These are phyloP conservation scores for Pogonophryne albipinna DNA, from an alignment of 2,797 vertebrate species.

Conservation along the genomic window DNA sequence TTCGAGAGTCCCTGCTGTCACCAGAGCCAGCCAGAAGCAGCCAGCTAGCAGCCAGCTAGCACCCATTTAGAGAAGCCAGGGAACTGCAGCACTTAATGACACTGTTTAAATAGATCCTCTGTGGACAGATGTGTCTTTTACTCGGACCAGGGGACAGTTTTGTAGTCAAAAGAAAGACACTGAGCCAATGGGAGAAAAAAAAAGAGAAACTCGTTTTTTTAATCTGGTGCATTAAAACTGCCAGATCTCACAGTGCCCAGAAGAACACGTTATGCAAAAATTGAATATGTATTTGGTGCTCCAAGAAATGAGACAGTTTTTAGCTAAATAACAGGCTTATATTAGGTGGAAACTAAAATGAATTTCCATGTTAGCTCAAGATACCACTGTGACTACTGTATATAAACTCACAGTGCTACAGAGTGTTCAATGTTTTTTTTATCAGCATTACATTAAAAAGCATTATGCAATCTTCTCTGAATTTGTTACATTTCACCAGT, in stretches of 20 bases:
- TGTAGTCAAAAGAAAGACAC: conserved; percentile 52
- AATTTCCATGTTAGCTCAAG: conserved; percentile 4
- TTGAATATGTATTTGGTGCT: background rate
- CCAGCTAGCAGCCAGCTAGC: conserved; percentile 33
- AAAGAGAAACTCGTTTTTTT: conserved; percentile 17
- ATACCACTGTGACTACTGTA: background rate
- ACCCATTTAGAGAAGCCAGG: conserved; percentile 69
- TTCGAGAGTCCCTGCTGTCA: conserved; percentile 65
- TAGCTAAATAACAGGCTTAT: background rate
- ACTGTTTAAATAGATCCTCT: conserved; percentile 68
- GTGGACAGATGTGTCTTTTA: conserved; percentile 69
- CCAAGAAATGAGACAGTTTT: conserved; percentile 1
- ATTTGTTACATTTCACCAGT: conserved; percentile 6
- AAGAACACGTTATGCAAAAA: background rate
- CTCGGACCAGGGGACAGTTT: conserved; percentile 71
- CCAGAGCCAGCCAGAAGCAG: conserved; percentile 63
- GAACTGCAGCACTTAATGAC: conserved; percentile 73
- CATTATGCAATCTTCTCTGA: conserved; percentile 15
- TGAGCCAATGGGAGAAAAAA: conserved; percentile 30
- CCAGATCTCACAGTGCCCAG: background rate
- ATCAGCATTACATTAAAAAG: background rate
- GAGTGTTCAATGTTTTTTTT: conserved; percentile 6
- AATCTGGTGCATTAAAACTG: conserved; percentile 15
- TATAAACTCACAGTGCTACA: conserved; percentile 3
- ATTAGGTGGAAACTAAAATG: conserved; percentile 13